Conservation (phyloP, 2,888 invertebrate genomes). For the Lasioglossum lativentre region DNA sequence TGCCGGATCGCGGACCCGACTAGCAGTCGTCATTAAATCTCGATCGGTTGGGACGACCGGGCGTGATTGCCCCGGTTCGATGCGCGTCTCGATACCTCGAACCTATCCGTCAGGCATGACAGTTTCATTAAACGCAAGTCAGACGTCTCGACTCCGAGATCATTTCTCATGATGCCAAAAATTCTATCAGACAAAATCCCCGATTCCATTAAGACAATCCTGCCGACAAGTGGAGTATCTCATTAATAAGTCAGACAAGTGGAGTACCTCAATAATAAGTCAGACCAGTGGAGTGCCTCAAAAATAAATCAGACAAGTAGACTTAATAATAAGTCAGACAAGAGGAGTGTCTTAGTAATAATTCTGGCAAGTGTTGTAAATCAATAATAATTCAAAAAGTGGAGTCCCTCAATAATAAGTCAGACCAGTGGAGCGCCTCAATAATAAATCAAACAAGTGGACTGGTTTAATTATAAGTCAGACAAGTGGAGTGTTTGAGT, state of each 20-base stretch:
- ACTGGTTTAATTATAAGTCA: no score
- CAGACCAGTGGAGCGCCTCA: neutral
- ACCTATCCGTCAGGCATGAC: neutral
- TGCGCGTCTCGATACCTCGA: neutral
- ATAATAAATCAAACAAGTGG: no score
- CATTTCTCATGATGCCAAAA: neutral
- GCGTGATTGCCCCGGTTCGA: neutral
- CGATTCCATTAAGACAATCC: neutral
- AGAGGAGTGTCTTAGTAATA: no score
- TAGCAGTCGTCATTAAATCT: slow-evolving; percentile 29
- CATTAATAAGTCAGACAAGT: neutral
- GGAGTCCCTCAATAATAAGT: neutral
- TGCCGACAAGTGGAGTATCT: neutral
- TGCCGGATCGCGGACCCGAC: neutral
- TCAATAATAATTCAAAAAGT: neutral
- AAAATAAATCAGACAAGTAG: neutral
- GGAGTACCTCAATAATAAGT: no score
- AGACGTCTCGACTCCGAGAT: neutral
- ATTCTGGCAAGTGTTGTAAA: no score
- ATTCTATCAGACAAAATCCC: neutral
- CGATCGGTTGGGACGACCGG: slow-evolving; percentile 12
- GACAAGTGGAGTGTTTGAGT: accelerated
- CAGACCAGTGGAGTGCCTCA: neutral
- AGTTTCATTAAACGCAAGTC: slow-evolving; percentile 2
- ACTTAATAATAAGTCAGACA: no score